Evolutionary conservation across 2,113 vertebrate genomes (phyloP).

Genomic region (Mohoua ochrocephala): DNA sequence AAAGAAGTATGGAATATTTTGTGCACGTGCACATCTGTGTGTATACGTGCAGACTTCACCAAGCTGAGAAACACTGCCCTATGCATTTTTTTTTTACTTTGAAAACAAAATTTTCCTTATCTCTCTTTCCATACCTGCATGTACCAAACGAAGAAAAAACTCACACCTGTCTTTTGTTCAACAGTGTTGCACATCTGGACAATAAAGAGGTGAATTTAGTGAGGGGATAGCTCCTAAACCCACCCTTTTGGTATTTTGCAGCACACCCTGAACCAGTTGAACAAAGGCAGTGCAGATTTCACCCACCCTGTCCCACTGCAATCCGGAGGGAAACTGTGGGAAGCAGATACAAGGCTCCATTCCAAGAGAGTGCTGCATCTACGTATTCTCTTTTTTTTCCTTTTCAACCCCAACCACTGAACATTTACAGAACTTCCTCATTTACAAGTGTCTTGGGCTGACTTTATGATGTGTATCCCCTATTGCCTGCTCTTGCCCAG

Average conservation of each 20-base stretch:
- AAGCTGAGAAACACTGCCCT: neutral
- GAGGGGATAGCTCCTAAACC: neutral
- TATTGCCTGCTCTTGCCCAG: too few species aligned
- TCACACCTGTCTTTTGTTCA: neutral
- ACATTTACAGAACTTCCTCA: neutral
- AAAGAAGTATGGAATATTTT: neutral
- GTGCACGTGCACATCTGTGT: neutral
- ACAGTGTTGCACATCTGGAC: accelerated
- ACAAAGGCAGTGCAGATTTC: neutral
- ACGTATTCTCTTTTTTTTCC: too few species aligned
- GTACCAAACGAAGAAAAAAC: neutral
- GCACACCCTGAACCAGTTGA: neutral
- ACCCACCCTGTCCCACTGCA: neutral
- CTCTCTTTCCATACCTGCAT: neutral
- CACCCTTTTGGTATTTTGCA: neutral
- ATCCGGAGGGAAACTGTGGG: accelerated
- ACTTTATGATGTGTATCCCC: too few species aligned
- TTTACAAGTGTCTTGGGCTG: too few species aligned
- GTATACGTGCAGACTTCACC: neutral
- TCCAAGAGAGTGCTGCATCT: accelerated
- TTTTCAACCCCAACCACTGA: neutral
- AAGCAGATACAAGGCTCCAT: neutral
- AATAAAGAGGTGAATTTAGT: neutral
- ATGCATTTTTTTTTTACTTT: neutral
- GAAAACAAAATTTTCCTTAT: neutral